A percentile compares a stretch with the other conserved stretches of the same genome.
These are phyloP conservation scores for Eudyptes chrysolophus DNA, from an alignment of 2,113 vertebrate species.

Conservation along the genomic window DNA sequence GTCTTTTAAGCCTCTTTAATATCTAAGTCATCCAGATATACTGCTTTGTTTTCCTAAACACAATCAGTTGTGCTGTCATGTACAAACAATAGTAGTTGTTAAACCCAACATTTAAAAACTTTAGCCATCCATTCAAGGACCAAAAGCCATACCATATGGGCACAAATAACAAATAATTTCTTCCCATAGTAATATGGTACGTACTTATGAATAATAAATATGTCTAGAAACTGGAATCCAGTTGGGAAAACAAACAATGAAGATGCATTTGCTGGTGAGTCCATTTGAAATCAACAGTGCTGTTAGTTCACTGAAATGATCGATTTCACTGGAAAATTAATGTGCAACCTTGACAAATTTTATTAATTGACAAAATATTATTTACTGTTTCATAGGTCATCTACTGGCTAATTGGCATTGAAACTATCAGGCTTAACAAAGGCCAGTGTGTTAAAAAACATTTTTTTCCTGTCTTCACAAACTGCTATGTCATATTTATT, in stretches of 20 bases:
- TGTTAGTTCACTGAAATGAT: neutral
- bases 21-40: neutral
- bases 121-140: neutral
- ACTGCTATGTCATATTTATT: neutral
- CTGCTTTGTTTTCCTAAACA: conserved; percentile 22
- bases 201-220: neutral
- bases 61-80: conserved; percentile 15
- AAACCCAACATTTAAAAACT: neutral
- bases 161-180: neutral
- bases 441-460: neutral
- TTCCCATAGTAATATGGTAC: neutral
- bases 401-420: neutral
- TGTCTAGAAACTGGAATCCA: neutral
- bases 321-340: neutral
- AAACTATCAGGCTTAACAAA: neutral
- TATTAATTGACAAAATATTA: neutral
- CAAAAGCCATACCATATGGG: neutral
- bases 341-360: neutral
- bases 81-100: conserved; percentile 3
- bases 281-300: neutral
- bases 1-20: conserved; percentile 34
- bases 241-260: neutral
- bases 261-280: neutral
- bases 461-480: neutral
- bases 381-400: neutral